Evolutionary conservation across 2,797 vertebrate genomes (phyloP), one percentile per base, ranked within the genome.

Genomic region (Sus cebifrons): DNA sequence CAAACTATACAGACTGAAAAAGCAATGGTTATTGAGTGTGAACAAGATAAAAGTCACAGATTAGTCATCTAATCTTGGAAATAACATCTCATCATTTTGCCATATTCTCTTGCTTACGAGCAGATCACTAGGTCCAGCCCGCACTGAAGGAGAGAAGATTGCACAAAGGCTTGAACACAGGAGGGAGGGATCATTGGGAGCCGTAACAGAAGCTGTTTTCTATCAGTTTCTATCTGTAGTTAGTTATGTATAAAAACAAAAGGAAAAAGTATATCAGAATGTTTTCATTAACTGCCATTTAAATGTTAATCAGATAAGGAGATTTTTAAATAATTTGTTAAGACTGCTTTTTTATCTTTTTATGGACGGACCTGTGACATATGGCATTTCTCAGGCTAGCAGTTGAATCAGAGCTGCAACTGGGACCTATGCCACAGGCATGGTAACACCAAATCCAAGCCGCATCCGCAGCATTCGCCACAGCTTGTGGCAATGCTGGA

Each of bases 21-120:
- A n/a, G n/a, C 70, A 73, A 1, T 60, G 73, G 86, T 29, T 25
- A 73, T 1, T 79, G 71, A 74, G 7, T 62, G 8, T 89, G 44
- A 74, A 54, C 4, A 83, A 88, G 49, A 93, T 78, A n/a, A 36
- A 71, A 56, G 52, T 81, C 60, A 36, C 32, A 77, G 49, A 52
- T 62, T 67, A 62, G 32, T 91, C 65, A 60, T 21, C 60, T 70
- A 17, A 68, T 70, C 1, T 71, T 90, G 21, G 82, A 89, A 83
- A 64, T 78, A n/a, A 62, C n/a, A 52, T 73, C 8, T 70, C 54
- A 81, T 86, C n/a, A 67, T 32, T 77, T 75, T 58, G 40, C 67
- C 62, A 14, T 65, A 40, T 75, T 93, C 52, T 90, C 12, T 75
- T 70, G 62, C n/a, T 70, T 89, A 89, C 68, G 67, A 86, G 88